Evolutionary conservation across 2,113 vertebrate species (phyloP), one percentile per base, ranked within the genome.

Genomic region (Alligator sinensis): DNA sequence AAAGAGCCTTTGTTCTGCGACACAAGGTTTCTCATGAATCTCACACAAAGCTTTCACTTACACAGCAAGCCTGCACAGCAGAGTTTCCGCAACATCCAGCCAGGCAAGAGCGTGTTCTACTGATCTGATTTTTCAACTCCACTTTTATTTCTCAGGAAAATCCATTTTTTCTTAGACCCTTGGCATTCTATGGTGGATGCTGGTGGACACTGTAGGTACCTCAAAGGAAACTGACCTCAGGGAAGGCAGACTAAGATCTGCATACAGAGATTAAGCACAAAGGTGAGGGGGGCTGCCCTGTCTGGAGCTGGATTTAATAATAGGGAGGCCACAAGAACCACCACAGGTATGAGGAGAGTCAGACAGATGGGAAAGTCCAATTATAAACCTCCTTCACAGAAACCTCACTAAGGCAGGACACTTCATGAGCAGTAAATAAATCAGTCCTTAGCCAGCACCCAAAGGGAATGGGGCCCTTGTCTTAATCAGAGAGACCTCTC

Each of bases 211-310:
- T 2, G 0, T 17, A 58, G 25, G 22, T 2, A 28, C 5, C 64
- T 62, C 78, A 30, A 19, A 74, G 24, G 30, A 58, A 77, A 57
- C 25, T 28, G 17, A 58, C 16, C 57, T 25, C 64, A 58, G 14
- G 0, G 0, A 18, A 77, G 54, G 54, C 8, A 94, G 75, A 9
- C 24, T 16, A 1, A 1, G 2, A 55, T 38, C 11, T 1, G 13
- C 25, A 11, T 25, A 4, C 0, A 0, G 72, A 47, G 34, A 34
- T 47, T 91, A 24, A 47, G 12, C 24, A 58, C 54, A 77, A 28
- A 58, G 75, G 14, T 47, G 21, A 27, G 24, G 27, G 54, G 19
- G 27, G 27, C 22, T 11, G 75, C 75, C 57, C 28, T 57, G 54
- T 57, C 28, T 10, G 18, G 17, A 10, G 11, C 25, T 27, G 28